A percentile compares a stretch with the other conserved stretches of the same genome.
Conservation (phyloP, 2,113 vertebrate genomes). For the Centropus unirufus region DNA sequence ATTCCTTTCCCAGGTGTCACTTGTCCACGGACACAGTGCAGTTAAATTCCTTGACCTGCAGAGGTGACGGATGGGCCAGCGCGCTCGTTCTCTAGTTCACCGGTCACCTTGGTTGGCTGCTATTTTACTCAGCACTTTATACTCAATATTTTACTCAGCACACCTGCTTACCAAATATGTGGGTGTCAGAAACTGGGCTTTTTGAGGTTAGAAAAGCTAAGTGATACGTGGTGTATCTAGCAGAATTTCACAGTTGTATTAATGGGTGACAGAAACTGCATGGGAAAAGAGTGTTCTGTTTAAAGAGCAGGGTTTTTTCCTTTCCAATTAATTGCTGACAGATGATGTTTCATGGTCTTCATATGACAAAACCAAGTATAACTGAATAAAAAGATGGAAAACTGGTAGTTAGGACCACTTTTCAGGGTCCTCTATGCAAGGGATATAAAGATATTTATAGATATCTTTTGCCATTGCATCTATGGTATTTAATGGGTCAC, state of each 20-base stretch:
- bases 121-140: not conserved
- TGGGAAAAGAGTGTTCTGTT: not conserved
- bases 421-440: not conserved
- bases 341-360: conserved; percentile 12
- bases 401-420: not conserved
- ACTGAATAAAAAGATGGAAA: not conserved
- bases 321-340: conserved; percentile 21
- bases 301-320: not conserved
- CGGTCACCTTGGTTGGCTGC: not conserved
- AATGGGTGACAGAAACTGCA: not conserved
- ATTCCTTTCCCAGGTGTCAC: not conserved
- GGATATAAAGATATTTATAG: not conserved
- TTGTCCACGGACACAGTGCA: not conserved
- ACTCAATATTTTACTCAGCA: not conserved
- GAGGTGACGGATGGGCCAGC: not conserved
- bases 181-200: not conserved
- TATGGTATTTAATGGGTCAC: not conserved
- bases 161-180: not conserved
- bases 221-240: not conserved
- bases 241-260: not conserved
- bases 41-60: not conserved
- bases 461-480: not conserved
- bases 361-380: not conserved
- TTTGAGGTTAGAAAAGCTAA: not conserved
- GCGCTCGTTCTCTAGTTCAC: not conserved